Evolutionary conservation across 2,888 invertebrate species (phyloP), one percentile per base, ranked within the genome.

Genomic region (Pedicia rivosa): DNA sequence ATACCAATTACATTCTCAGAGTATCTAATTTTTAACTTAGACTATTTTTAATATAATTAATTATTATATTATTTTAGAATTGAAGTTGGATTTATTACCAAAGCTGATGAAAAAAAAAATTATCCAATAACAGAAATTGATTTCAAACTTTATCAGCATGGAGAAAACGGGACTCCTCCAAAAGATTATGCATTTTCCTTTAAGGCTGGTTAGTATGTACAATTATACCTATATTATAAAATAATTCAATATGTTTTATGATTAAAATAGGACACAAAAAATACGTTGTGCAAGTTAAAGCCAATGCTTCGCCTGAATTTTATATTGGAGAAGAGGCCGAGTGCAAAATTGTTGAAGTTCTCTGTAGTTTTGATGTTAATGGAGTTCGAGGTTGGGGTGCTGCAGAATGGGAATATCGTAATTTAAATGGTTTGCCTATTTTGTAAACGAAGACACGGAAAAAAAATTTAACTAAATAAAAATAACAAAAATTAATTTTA

Each of bases 381-480:
- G 76, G 72, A 0, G 48, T 68, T 1, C 66, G 64, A 41, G 78
- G 76, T 1, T 70, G 70, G 57, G 76, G 76, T 1, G 67, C 72
- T 40, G 66, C 69, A 0, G 78, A 78, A 50, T 75, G 74, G 68
- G 66, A 72, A 36, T 78, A 75, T 48, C 65, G 72, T 44, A 69
- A 74, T 43, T 49, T 58, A 7, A 37, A 44, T n/a, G n/a, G n/a
- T n/a, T n/a, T n/a, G n/a, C n/a, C n/a, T n/a, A n/a, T 10, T n/a
- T n/a, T n/a, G n/a, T n/a, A n/a, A n/a, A n/a, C n/a, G n/a, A n/a
- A n/a, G n/a, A n/a, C n/a, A n/a, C n/a, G n/a, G n/a, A n/a, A n/a
- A n/a, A n/a, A n/a, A n/a, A n/a, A n/a, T n/a, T n/a, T n/a, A n/a
- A n/a, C n/a, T n/a, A n/a, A n/a, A n/a, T n/a, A n/a, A n/a, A n/a